phyloP scores from a whole-genome alignment of 2,113 vertebrate species.

The Carollia perspicillata region DNA sequence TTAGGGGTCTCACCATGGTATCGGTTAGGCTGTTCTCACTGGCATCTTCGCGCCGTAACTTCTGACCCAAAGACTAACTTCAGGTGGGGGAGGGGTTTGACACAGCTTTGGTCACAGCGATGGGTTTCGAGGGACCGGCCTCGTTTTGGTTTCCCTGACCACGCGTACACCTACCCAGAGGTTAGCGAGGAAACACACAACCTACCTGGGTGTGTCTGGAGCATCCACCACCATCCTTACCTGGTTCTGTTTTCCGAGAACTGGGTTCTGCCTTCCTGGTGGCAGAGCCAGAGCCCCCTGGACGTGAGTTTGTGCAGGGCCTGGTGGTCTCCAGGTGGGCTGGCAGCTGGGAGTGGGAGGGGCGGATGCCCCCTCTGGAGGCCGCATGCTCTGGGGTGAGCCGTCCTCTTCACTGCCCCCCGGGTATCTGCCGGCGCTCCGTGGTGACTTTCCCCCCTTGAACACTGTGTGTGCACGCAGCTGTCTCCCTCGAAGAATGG shows the following conservation, averaged over 20 bases:
- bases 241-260: not conserved
- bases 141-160: not conserved
- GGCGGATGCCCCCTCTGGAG: not conserved
- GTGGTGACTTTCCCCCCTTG: slow-evolving; percentile 37
- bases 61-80: not conserved
- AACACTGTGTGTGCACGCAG: not conserved
- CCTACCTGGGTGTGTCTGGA: not conserved
- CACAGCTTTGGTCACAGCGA: not conserved
- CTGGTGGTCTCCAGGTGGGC: not conserved
- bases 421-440: not conserved
- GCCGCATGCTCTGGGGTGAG: not conserved
- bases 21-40: not conserved
- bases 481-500: not conserved
- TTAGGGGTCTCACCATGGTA: not conserved
- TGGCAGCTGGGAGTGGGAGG: not conserved
- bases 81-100: not conserved
- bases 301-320: not conserved
- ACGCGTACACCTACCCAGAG: not conserved
- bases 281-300: not conserved
- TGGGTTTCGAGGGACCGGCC: no score
- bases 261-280: not conserved
- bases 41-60: not conserved
- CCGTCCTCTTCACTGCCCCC: not conserved
- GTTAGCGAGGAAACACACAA: not conserved
- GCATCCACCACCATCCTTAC: not conserved